A percentile compares a stretch with the other conserved stretches of the same genome.
phyloP scores from a whole-genome alignment of 2,113 vertebrate genomes.

The Chlorodrepanis virens region DNA sequence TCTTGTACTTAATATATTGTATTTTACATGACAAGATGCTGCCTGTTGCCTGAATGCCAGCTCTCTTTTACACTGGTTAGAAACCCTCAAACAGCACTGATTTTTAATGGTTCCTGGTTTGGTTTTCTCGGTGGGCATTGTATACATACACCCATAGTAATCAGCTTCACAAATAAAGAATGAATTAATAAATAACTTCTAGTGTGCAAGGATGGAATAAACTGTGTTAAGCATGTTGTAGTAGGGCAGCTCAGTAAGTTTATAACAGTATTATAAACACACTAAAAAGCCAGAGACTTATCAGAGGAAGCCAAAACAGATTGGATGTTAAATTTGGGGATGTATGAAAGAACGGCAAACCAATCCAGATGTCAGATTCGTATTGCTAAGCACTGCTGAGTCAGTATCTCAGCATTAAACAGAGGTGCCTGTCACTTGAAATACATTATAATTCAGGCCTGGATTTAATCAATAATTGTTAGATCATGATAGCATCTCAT shows the following conservation, averaged over 20 bases:
- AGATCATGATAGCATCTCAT: background rate
- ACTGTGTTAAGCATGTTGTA: background rate
- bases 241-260: background rate
- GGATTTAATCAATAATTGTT: background rate
- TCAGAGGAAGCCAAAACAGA: background rate
- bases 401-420: background rate
- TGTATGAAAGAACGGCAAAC: background rate
- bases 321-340: background rate
- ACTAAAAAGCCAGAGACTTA: background rate
- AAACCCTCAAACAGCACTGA: background rate
- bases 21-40: background rate
- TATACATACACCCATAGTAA: background rate
- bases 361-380: background rate
- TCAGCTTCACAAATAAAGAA: background rate
- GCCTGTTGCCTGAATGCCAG: background rate
- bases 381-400: background rate
- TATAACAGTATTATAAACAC: background rate
- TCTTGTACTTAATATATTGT: background rate
- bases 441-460: background rate
- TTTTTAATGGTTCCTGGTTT: background rate
- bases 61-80: accelerated
- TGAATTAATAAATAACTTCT: background rate
- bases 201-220: background rate
- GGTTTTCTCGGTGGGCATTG: accelerated
- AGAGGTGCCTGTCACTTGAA: background rate